Base-by-base conservation (phyloP, 1,140 invertebrate species). In the Triops longicaudatus region DNA sequence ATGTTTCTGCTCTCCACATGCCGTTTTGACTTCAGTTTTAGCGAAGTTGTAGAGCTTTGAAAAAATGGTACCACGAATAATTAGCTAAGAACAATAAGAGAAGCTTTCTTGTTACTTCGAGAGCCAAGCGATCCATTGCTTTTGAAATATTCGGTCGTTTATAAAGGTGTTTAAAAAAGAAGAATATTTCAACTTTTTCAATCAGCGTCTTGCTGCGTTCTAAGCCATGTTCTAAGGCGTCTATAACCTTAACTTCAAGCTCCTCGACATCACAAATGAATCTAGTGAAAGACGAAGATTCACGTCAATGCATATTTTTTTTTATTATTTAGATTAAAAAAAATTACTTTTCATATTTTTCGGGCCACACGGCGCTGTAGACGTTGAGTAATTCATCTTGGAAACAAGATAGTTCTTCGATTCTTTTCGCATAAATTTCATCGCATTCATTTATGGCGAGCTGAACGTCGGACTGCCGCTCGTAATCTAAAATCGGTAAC, bases 141-240 rank as follows among this genome's bases (percentile, higher is more conserved):
- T 26, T 26, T 11, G 74, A 27, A 63, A 75, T 26, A 42, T 50
- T 43, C 17, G 74, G 37, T 43, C 74, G 74, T 26, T 28, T 5
- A 42, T 75, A 75, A 27, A 75, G 63, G 43, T 75, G 74, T 26
- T 75, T 75, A 50, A 75, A 75, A 27, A 28, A 75, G 42, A 75
- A 50, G 14, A 75, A 26, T 27, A 75, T 63, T 75, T 75, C 74
- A 22, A 50, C 28, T 17, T 50, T 75, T 26, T 50, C 63, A n/a
- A 43, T 28, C 6, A 75, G 26, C n/a, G 74, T 75, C 1, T 22
- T 43, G 26, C 74, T 50, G 5, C 74, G 74, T 14, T 50, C 22
- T 1, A 75, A 27, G 7, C 42, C 74, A 1, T 75, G 42, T 44
- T 75, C 74, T 12, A 75, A 50, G 37, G 43, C 74, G 43, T 75